Evolutionary conservation across 2,113 vertebrate genomes (phyloP), one percentile per base, ranked within the genome.

Genomic region (Oreamnos americanus): DNA sequence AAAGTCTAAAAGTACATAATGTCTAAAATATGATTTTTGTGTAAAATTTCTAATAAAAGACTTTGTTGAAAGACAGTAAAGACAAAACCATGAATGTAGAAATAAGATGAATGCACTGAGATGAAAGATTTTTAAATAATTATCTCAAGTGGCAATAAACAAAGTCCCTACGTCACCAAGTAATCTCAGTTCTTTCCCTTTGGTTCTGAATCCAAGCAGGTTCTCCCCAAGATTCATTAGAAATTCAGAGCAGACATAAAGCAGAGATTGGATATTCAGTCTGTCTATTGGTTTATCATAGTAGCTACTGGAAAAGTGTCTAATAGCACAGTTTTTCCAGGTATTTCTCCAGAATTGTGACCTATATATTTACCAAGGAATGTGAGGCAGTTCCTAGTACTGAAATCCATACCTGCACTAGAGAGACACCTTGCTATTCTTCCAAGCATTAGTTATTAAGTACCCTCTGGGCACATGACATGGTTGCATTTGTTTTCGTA

Each of bases 221-320:
- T 39, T 64, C 74, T 39, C 33, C 39, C 13, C 30, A 30, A 19
- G 25, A 87, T 45, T 26, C 47, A 12, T 51, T 47, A 33, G 6
- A 58, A 81, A 92, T 17, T 83, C 47, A 36, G n/a, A 76, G 26
- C 45, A 88, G 55, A 39, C 58, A 60, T 43, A 8, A 67, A 81
- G 58, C 5, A 17, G 53, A 87, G 5, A 47, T 1, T 57, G 26
- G 11, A 3, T 47, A 19, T 19, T 53, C 79, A 82, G 11, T 83
- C 43, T 25, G 28, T n/a, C n/a, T 67, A 4, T 1, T 45, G 51
- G 39, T n/a, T 91, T 36, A 17, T 0, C 6, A 28, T 0, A 25
- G 39, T 55, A 15, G 43, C 33, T 12, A 1, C 14, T 6, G 53
- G 67, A 28, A 47, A 51, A 64, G 16, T 25, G 62, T 43, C 74